Evolutionary conservation across 2,113 vertebrate species (phyloP).

Genomic region (Neolamprologus devosi): DNA sequence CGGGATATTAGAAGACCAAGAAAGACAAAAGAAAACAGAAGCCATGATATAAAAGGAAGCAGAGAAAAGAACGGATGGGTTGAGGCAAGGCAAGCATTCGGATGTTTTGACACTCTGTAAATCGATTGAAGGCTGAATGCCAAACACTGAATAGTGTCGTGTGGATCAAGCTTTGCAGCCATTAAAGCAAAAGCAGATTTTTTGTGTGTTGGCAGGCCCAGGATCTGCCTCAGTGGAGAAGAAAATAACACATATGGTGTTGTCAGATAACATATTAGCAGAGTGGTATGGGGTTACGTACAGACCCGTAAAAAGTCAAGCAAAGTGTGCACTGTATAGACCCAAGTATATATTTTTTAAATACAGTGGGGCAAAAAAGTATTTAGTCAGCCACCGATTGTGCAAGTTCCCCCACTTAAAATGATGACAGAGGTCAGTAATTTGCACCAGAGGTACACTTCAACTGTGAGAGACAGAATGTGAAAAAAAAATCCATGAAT

Average conservation of each 20-base stretch:
- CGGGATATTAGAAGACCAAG: background rate
- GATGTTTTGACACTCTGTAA: slow-evolving; percentile 23
- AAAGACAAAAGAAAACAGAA: background rate
- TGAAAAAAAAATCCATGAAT: no score
- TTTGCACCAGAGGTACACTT: no score
- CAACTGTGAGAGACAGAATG: no score
- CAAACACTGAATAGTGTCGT: background rate
- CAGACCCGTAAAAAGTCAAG: background rate
- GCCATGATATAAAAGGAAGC: background rate
- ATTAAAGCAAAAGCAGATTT: slow-evolving; percentile 15
- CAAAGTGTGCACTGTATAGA: background rate
- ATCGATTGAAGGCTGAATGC: slow-evolving; percentile 32
- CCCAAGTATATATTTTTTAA: background rate
- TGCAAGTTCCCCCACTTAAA: no score
- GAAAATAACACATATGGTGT: background rate
- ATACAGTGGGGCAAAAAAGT: no score
- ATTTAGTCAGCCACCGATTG: no score
- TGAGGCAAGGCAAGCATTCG: background rate
- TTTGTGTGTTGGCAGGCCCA: background rate
- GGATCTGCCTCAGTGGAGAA: slow-evolving; percentile 8
- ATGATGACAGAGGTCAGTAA: no score
- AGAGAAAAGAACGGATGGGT: background rate
- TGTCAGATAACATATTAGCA: slow-evolving; percentile 8
- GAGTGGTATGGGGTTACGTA: background rate
- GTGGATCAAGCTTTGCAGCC: background rate